Base-by-base conservation (phyloP, 1,140 invertebrate species). In the Amphibalanus amphitrite region DNA sequence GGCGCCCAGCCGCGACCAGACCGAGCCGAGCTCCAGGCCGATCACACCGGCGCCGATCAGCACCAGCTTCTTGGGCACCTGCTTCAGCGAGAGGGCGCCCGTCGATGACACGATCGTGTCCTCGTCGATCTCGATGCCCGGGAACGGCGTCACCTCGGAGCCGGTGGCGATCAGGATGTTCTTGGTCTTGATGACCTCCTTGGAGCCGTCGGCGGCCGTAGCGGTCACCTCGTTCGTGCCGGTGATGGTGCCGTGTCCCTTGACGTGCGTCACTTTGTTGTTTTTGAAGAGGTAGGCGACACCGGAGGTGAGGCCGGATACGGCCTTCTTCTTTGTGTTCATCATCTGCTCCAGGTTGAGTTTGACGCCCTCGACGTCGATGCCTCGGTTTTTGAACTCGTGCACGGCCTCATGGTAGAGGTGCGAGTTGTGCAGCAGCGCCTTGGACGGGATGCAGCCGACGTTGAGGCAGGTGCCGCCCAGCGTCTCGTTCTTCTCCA, bases 31-130 rank as follows among this genome's bases (percentile, higher is more conserved):
- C 83, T 99, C 97, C 13, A 99, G 83, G 65, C 97, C 97, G 82
- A 99, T 99, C 3, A 99, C 97, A 73, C 97, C 97, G 75, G 95
- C 97, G 59, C 97, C 97, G 80, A 99, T 99, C 0, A 99, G 89
- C 74, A 99, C 86, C 83, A 99, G 85, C 76, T 90, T 90, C 77
- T 97, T 88, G 23, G 97, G 97, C 70, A 99, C 93, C 80, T 88
- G 81, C 68, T 86, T 85, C 3, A 99, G 81, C 0, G 91, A 91
- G 0, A 99, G 82, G 0, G 97, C 97, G 64, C 97, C 97, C 38
- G 97, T 99, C 29, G 97, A 99, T n/a, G 93, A 95, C 3, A 99
- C 92, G 78, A 99, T 89, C 69, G 86, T 85, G 79, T 95, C 86
- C 79, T 98, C 94, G 81, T 98, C 95, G 78, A 97, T 89, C 87